Conservation (phyloP, 1,140 invertebrate genomes). For the Gonatopus flavifemur region DNA sequence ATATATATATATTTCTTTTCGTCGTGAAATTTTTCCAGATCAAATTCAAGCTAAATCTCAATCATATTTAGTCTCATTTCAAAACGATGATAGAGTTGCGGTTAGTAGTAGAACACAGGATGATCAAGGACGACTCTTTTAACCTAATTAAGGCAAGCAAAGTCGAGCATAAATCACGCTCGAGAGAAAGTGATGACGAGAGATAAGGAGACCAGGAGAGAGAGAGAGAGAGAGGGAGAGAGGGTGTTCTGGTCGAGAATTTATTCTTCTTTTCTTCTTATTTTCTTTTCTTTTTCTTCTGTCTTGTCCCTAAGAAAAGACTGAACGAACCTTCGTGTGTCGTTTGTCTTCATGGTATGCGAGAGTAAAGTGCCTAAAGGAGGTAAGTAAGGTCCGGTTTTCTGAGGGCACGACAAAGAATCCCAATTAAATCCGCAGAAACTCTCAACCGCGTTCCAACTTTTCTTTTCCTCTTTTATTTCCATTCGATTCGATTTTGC, state of each 20-base stretch:
- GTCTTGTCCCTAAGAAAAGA: neutral
- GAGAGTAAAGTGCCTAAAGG: neutral
- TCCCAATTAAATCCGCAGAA: slow-evolving; percentile 13
- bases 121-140: slow-evolving; percentile 22
- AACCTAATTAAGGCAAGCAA: slow-evolving; percentile 42
- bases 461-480: too few species aligned
- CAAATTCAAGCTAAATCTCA: too few species aligned
- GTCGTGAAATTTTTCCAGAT: too few species aligned
- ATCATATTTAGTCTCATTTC: too few species aligned
- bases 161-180: slow-evolving; percentile 37
- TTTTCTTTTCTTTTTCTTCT: neutral
- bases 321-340: neutral
- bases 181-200: slow-evolving; percentile 41
- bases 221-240: too few species aligned
- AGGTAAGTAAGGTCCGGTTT: slow-evolving; percentile 7
- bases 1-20: too few species aligned
- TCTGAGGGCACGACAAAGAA: neutral
- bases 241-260: slow-evolving; percentile 11
- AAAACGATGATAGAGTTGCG: too few species aligned
- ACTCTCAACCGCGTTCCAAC: too few species aligned
- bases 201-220: slow-evolving; percentile 31
- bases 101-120: too few species aligned
- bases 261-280: slow-evolving; percentile 19
- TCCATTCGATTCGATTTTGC: too few species aligned
- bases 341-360: slow-evolving; percentile 8